Conservation (phyloP, 2,888 invertebrate genomes). For the Ectobius pallidus region DNA sequence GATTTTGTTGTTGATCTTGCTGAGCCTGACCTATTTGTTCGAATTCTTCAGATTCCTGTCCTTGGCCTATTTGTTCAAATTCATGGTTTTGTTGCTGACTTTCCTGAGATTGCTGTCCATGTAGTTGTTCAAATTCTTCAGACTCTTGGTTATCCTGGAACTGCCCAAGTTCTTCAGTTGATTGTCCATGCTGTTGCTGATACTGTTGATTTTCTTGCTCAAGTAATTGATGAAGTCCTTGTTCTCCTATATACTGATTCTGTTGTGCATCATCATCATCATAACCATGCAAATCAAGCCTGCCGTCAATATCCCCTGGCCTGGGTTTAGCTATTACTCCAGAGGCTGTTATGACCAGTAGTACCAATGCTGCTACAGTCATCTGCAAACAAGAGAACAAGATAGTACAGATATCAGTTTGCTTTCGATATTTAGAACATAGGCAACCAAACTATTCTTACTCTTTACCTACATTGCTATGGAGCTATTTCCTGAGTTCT, state of each 20-base stretch:
- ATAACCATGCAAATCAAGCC: too few relatives aligned
- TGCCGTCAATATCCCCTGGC: background rate
- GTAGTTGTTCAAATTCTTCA: slow-evolving; percentile 45
- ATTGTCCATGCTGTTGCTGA: slow-evolving; percentile 1
- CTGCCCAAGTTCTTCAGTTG: background rate
- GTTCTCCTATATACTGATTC: background rate
- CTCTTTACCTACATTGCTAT: too few relatives aligned
- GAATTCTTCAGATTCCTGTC: background rate
- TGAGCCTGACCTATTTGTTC: slow-evolving; percentile 10
- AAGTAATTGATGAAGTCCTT: background rate
- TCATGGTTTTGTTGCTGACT: background rate
- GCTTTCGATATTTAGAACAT: too few relatives aligned
- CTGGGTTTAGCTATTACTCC: background rate
- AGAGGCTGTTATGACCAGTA: background rate
- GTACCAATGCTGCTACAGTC: background rate
- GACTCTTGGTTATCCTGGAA: slow-evolving; percentile 25
- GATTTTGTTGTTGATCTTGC: background rate
- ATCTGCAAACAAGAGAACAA: slow-evolving; percentile 9
- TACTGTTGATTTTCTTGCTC: background rate
- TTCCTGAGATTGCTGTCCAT: slow-evolving; percentile 27
- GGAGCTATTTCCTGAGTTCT: too few relatives aligned
- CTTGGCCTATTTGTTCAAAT: background rate
- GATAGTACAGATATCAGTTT: too few relatives aligned
- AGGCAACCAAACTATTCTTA: too few relatives aligned
- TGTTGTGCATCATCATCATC: too few relatives aligned